Percentiles rank a stretch among this genome's conserved stretches.
These are phyloP conservation scores for Eptesicus fuscus DNA, from an alignment of 2,113 vertebrate species.

Conservation along the genomic window DNA sequence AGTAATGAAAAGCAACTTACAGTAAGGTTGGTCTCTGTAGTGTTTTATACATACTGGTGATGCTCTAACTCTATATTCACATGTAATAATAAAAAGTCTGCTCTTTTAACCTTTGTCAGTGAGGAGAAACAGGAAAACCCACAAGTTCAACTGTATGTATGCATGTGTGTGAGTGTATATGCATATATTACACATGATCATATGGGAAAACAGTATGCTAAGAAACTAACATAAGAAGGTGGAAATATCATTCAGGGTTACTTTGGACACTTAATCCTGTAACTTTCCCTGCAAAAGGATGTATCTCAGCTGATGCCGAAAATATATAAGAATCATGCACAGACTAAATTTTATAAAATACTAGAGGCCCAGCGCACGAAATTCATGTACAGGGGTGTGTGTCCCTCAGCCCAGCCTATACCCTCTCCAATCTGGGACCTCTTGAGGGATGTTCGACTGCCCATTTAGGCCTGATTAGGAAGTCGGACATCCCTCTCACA, in stretches of 20 bases:
- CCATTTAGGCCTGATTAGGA: too few species aligned
- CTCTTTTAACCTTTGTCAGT: neutral
- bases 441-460: too few species aligned
- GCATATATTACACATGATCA: fast-evolving
- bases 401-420: too few species aligned
- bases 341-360: neutral
- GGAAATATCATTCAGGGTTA: neutral
- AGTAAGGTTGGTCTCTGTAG: neutral
- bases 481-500: too few species aligned
- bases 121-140: neutral
- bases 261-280: neutral
- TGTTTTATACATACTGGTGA: neutral
- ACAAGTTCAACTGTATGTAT: neutral
- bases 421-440: too few species aligned
- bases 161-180: neutral
- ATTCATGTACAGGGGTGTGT: too few species aligned
- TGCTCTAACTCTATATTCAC: neutral
- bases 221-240: neutral
- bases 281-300: neutral
- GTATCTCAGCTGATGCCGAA: neutral
- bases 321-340: neutral
- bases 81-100: neutral
- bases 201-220: neutral
- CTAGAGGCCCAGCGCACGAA: too few species aligned
- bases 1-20: conserved; percentile 12